A percentile compares a stretch with the other conserved stretches of the same genome.
Conservation (phyloP, 2,113 vertebrate species). For the Thomomys bottae region DNA sequence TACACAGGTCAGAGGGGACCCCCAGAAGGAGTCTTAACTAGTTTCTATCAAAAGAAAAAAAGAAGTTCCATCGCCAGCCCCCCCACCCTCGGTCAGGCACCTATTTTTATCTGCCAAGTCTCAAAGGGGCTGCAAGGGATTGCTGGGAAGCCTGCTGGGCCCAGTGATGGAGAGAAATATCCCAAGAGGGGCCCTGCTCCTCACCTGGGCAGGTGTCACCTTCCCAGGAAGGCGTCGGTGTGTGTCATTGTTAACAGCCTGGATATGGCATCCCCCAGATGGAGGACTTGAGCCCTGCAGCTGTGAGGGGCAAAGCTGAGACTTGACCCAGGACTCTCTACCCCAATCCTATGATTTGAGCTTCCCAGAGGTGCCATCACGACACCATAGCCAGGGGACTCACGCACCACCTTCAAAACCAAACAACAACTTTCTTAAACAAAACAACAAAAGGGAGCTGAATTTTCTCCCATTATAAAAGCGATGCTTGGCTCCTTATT, state of each 20-base stretch:
- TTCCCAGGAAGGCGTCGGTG: no score
- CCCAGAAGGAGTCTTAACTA: background rate
- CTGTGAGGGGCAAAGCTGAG: fast-evolving
- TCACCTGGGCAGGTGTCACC: fast-evolving
- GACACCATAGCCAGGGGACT: no score
- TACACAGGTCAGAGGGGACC: background rate
- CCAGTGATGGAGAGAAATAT: background rate
- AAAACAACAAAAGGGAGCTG: background rate
- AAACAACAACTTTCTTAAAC: background rate
- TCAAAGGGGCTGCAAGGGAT: background rate
- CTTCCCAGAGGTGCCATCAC: background rate
- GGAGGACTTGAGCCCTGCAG: background rate
- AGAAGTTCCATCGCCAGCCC: no score
- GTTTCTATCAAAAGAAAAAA: background rate
- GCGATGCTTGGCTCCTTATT: background rate
- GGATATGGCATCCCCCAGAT: background rate
- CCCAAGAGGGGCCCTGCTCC: background rate
- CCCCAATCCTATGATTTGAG: background rate
- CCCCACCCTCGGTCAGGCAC: no score
- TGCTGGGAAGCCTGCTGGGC: background rate
- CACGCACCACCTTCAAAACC: background rate
- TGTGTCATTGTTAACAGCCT: conserved; percentile 28
- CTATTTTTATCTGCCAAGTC: background rate
- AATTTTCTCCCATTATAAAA: background rate
- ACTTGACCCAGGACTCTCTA: background rate